These are phyloP conservation scores for Palythoa grandis DNA, from an alignment of 92 coral and sea anemone genomes.

Conservation along the genomic window DNA sequence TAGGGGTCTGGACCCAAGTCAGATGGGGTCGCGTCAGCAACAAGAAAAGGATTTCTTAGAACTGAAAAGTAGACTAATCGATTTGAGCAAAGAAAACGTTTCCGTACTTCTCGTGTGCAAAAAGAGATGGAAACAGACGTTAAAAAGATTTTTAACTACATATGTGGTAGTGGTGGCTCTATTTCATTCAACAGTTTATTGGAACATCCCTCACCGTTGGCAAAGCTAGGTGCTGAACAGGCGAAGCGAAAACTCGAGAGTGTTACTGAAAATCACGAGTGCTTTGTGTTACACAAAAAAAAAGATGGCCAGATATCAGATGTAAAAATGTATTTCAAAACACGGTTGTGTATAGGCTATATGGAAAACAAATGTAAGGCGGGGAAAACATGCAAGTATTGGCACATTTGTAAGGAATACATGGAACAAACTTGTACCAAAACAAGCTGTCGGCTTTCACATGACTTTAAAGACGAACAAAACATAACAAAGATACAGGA, in stretches of 20 bases:
- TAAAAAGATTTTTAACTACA: conserved; percentile 34
- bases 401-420: conserved; percentile 66
- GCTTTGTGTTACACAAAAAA: conserved; percentile 12
- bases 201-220: conserved; percentile 12
- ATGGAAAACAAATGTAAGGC: neutral
- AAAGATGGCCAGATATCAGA: neutral
- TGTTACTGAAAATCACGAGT: neutral
- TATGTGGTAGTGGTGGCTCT: conserved; percentile 12
- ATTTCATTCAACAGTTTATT: neutral
- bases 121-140: conserved; percentile 26
- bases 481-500: conserved; percentile 38
- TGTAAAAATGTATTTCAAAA: conserved; percentile 15
- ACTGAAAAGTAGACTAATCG: neutral
- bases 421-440: conserved; percentile 50
- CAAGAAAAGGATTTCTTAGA: neutral
- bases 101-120: neutral
- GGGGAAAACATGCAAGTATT: conserved; percentile 40
- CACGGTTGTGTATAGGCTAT: conserved; percentile 29
- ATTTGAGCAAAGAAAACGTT: neutral
- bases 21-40: neutral
- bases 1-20: neutral
- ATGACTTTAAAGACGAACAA: conserved; percentile 58
- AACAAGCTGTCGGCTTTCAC: conserved; percentile 53
- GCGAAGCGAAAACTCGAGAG: conserved; percentile 20
- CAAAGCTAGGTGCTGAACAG: neutral